Conservation (phyloP, 2,113 vertebrate species). For the Laticauda laticaudata region DNA sequence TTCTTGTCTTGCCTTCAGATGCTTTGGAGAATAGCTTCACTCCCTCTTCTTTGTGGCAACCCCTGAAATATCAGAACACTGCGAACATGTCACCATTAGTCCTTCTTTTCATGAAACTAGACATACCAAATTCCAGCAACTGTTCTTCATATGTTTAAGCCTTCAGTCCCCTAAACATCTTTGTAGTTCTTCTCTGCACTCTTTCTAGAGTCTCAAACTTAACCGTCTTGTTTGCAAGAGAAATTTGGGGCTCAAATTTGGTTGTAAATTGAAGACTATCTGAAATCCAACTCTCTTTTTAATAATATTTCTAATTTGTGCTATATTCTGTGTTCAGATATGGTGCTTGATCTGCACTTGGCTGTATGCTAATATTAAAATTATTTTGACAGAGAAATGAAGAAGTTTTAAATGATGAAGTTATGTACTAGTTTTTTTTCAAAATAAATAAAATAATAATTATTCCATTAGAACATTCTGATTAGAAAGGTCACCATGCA, state of each 20-base stretch:
- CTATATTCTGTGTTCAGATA: constrained; percentile 1
- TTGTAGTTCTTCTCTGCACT: background rate
- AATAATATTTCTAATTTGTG: background rate
- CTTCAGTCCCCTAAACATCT: background rate
- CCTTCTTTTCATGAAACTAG: background rate
- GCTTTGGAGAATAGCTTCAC: background rate
- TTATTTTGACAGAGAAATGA: background rate
- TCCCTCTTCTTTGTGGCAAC: background rate
- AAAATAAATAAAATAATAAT: constrained; percentile 23
- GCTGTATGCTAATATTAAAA: constrained; percentile 4
- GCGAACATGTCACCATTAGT: background rate
- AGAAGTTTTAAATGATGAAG: constrained; percentile 2
- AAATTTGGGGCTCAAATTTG: background rate
- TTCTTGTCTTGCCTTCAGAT: background rate
- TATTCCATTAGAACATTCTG: background rate
- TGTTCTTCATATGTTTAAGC: background rate
- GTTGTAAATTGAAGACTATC: background rate
- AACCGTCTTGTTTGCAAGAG: background rate
- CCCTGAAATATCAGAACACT: background rate
- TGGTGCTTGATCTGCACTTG: background rate
- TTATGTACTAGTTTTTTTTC: background rate
- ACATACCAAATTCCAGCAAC: background rate
- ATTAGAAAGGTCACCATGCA: background rate
- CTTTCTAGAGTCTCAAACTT: background rate
- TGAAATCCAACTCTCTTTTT: background rate